These are phyloP conservation scores for Brachionus rubens DNA, from an alignment of 1,140 invertebrate species.

Conservation along the genomic window DNA sequence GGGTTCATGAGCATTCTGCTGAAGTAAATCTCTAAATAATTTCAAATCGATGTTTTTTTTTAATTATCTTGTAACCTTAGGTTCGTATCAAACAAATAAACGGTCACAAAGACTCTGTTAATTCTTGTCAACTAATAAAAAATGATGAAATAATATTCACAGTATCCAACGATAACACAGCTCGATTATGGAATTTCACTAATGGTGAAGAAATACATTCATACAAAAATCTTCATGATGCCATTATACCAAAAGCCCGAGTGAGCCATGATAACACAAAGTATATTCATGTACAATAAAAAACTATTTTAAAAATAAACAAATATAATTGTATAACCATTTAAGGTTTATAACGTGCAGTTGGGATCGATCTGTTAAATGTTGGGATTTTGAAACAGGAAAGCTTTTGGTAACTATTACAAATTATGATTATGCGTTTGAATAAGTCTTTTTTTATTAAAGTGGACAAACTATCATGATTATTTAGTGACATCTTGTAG, in stretches of 20 bases:
- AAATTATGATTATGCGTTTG: not conserved
- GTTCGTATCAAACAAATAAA: constrained; percentile 39
- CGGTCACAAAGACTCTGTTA: constrained; percentile 39
- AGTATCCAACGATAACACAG: constrained; percentile 43
- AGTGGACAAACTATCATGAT: constrained; percentile 54
- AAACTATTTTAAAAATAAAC: not conserved
- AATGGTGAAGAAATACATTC: constrained; percentile 9
- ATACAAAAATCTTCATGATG: constrained; percentile 39
- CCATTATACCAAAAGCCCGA: constrained; percentile 21
- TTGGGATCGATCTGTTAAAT: constrained; percentile 56
- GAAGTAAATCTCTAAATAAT: not conserved
- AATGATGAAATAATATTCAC: constrained; percentile 29
- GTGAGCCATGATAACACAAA: constrained; percentile 30
- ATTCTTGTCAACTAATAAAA: constrained; percentile 41
- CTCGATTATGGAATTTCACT: constrained; percentile 45
- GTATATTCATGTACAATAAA: not conserved
- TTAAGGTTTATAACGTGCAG: constrained; percentile 44
- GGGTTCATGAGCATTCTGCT: constrained; percentile 45
- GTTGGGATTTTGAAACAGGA: constrained; percentile 55
- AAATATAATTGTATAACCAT: no score
- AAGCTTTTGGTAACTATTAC: constrained; percentile 50
- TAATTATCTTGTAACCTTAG: constrained; percentile 2
- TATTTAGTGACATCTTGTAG: constrained; percentile 56
- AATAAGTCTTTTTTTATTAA: not conserved
- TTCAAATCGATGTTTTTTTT: not conserved